Evolutionary conservation across 2,888 invertebrate genomes (phyloP).

Genomic region (Ophion slaviceki): DNA sequence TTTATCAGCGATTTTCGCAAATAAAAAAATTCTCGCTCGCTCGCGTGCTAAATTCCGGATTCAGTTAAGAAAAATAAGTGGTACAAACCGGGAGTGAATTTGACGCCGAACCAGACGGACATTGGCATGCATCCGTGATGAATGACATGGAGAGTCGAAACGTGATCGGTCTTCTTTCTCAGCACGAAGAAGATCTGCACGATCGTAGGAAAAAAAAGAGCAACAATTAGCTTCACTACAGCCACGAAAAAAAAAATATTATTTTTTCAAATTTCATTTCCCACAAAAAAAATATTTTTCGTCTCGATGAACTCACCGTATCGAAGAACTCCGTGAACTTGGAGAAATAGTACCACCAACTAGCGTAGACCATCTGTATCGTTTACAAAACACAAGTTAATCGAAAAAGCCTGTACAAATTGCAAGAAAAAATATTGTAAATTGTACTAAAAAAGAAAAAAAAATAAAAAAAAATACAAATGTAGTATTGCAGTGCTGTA

Average conservation of each 20-base stretch:
- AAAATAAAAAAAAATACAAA: conserved; percentile 7
- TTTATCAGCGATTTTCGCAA: no score
- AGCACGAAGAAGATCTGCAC: conserved; percentile 96
- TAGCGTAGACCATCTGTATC: conserved; percentile 94
- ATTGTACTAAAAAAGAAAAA: conserved; percentile 26
- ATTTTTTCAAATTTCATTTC: not conserved
- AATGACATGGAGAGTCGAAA: conserved; percentile 96
- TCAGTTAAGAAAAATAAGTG: not conserved
- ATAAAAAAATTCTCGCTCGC: not conserved
- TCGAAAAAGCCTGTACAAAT: conserved; percentile 41
- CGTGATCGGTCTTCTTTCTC: conserved; percentile 96
- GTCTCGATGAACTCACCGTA: conserved; percentile 89
- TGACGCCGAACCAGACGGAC: conserved; percentile 98
- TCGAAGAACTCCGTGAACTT: conserved; percentile 98
- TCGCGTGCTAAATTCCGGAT: not conserved
- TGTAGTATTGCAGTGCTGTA: conserved; percentile 30
- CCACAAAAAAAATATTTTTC: not conserved
- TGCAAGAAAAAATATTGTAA: conserved; percentile 8
- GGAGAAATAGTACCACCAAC: conserved; percentile 98
- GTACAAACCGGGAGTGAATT: conserved; percentile 93
- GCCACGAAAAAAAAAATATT: not conserved
- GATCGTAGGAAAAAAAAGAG: conserved; percentile 31
- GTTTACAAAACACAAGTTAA: conserved; percentile 41
- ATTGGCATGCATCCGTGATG: conserved; percentile 99
- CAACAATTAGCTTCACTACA: not conserved